These are phyloP conservation scores for Hydrochoerus hydrochaeris DNA, from an alignment of 2,113 vertebrate species.

Conservation along the genomic window DNA sequence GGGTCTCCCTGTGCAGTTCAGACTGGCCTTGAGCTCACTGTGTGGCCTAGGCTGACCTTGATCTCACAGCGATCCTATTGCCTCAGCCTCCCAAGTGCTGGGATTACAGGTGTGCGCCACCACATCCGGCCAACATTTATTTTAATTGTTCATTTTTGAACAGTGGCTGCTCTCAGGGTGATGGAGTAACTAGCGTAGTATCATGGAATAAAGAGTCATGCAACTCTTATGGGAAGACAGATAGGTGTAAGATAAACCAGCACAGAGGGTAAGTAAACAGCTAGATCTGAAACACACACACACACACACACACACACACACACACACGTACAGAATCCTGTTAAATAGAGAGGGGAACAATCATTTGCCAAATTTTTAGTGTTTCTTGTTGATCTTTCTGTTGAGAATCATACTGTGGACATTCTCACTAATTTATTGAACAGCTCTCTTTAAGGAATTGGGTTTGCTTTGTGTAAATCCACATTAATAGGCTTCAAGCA, in stretches of 20 bases:
- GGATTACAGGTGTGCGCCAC: neutral
- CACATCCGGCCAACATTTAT: neutral
- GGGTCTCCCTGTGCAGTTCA: neutral
- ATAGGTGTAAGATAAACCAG: conserved; percentile 14
- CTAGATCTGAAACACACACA: neutral
- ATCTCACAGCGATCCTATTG: neutral
- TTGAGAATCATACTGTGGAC: conserved; percentile 73
- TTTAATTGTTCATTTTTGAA: conserved; percentile 70
- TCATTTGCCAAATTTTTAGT: conserved; percentile 78
- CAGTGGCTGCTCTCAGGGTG: conserved; percentile 44
- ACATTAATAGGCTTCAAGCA: conserved; percentile 83
- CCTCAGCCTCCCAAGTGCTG: neutral
- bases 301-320: neutral
- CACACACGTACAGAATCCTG: neutral
- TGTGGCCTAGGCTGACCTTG: neutral
- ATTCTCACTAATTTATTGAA: conserved; percentile 79
- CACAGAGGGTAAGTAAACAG: neutral
- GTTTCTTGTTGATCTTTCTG: conserved; percentile 81
- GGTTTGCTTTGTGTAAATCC: conserved; percentile 81
- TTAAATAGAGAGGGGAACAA: conserved; percentile 66
- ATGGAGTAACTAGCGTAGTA: conserved; percentile 25
- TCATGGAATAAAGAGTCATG: conserved; percentile 40
- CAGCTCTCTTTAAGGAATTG: conserved; percentile 74
- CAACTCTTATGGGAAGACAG: neutral
- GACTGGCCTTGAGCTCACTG: neutral